Base-by-base conservation (phyloP, 2,113 vertebrate species). In the Scalopus aquaticus region DNA sequence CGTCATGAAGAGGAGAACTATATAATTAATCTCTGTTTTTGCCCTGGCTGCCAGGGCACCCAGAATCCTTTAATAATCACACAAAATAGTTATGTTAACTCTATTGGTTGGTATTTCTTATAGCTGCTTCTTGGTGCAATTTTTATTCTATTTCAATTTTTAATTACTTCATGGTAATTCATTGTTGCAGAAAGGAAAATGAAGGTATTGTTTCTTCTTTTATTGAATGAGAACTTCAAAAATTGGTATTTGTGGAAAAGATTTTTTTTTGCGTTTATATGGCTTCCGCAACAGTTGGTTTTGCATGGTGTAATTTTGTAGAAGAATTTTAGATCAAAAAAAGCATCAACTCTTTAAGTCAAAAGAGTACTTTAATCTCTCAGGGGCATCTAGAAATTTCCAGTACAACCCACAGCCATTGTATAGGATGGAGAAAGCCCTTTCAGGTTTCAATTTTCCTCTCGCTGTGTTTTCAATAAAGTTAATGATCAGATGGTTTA, bases 401-500 rank as follows among this genome's bases (percentile, higher is more conserved):
- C 12, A 65, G 30, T 70, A 30, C 49, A 60, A 64, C 22, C 28
- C 69, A 58, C 32, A 91, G 12, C 39, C 92, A 0, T 94, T 85
- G 39, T 30, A 30, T 19, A 93, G 69, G 94, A 80, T 72, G 17
- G 17, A 69, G 20, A 84, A 79, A 70, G 26, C 32, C 7, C 37
- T 86, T 76, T 93, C 39, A 95, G 83, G 8, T 87, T 70, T 62
- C 6, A 5, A 62, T 87, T 84, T 16, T 90, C 78, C 28, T 22
- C 39, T 83, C 67, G 51, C 82, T 98, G 82, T 98, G 93, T 70
- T 97, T 96, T 96, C 69, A 96, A 82, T 97, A 93, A 51, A 51
- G 95, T 84, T 92, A 94, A 73, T 76, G 56, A 85, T 96, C 49
- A 83, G 46, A 87, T 95, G 39, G 92, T 95, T 95, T 95, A 74